Evolutionary conservation across 2,797 vertebrate species (phyloP).

Genomic region (Typhlichthys eigenmanni): DNA sequence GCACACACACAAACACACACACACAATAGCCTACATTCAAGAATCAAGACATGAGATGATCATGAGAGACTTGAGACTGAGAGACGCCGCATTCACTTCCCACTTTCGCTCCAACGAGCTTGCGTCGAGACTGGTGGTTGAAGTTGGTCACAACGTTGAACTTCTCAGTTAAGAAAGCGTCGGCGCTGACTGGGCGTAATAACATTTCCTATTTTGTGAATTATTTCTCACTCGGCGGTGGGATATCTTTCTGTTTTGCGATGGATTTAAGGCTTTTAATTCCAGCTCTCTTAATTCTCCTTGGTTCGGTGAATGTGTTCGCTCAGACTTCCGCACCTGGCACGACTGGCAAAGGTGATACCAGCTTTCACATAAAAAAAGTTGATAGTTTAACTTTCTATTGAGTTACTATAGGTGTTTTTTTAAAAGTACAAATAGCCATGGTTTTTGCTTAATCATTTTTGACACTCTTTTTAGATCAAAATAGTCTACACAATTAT

Average conservation of each 20-base stretch:
- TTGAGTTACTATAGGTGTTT: no score
- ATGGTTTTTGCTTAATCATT: no score
- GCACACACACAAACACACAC: background rate
- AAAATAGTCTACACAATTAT: no score
- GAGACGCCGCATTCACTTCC: constrained; percentile 2
- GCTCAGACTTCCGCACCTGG: constrained; percentile 51
- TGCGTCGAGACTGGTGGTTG: constrained; percentile 40
- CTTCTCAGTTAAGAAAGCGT: background rate
- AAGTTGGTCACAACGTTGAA: background rate
- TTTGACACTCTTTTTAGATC: no score
- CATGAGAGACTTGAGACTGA: no score
- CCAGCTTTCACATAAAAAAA: no score
- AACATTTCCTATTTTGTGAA: background rate
- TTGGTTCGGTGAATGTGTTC: constrained; percentile 49
- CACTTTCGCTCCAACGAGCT: constrained; percentile 1
- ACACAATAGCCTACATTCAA: background rate
- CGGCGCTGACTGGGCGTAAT: background rate
- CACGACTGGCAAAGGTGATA: constrained; percentile 42
- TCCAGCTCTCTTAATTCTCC: constrained; percentile 53
- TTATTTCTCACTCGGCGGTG: background rate
- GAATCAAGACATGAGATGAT: no score
- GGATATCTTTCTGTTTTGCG: constrained; percentile 7
- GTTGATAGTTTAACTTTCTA: no score
- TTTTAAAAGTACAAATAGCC: no score
- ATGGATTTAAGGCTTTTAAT: constrained; percentile 55